These are phyloP conservation scores for Rhopalosiphum maidis DNA, from an alignment of 1,140 invertebrate species.

Conservation along the genomic window DNA sequence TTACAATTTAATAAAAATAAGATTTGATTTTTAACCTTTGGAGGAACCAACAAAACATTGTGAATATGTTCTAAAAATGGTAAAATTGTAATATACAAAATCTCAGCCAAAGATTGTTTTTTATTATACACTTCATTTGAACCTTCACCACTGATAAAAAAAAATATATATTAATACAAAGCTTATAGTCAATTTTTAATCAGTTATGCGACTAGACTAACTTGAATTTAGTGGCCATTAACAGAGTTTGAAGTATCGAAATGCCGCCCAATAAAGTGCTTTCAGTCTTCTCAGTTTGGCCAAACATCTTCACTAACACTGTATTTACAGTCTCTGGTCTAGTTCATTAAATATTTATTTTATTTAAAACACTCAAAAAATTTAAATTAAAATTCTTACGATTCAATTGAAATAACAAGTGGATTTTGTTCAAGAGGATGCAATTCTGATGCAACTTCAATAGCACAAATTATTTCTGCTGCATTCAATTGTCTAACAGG, in stretches of 20 bases:
- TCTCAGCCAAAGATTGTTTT: slow-evolving; percentile 39
- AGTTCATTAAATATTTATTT: neutral
- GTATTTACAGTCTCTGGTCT: slow-evolving; percentile 46
- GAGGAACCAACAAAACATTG: slow-evolving; percentile 39
- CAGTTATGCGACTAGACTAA: neutral
- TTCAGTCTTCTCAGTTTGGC: slow-evolving; percentile 49
- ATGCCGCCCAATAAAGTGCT: slow-evolving; percentile 46
- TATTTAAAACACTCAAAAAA: neutral
- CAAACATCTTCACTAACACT: slow-evolving; percentile 50
- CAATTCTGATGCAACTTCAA: slow-evolving; percentile 63
- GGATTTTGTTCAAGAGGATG: slow-evolving; percentile 47
- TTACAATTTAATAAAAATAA: too few species aligned
- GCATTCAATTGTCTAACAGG: slow-evolving; percentile 80
- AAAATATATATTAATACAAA: neutral
- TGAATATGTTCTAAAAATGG: slow-evolving; percentile 57
- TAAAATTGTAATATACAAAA: slow-evolving; percentile 53
- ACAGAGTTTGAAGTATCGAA: slow-evolving; percentile 43
- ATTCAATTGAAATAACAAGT: slow-evolving; percentile 53
- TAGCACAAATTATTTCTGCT: slow-evolving; percentile 71
- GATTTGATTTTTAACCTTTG: neutral
- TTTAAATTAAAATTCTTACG: slow-evolving; percentile 23
- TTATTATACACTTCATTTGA: slow-evolving; percentile 32
- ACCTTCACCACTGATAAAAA: slow-evolving; percentile 26
- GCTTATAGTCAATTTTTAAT: neutral
- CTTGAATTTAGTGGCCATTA: slow-evolving; percentile 52